Base-by-base conservation (phyloP, 2,888 invertebrate genomes). In the Ametastegia equiseti region DNA sequence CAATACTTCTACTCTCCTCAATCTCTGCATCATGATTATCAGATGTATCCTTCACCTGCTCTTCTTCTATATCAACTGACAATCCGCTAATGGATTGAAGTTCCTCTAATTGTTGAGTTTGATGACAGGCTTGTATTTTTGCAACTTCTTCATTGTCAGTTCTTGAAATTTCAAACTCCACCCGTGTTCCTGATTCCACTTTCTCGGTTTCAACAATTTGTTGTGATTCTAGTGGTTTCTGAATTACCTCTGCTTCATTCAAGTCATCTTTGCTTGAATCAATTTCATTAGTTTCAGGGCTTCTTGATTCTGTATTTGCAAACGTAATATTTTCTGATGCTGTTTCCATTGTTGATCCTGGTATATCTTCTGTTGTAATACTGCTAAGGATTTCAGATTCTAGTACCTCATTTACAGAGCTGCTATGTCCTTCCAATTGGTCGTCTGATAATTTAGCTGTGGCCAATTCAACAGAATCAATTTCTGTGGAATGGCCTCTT, bases 401-500 rank as follows among this genome's bases (percentile, higher is more conserved):
- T 23, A 15, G 45, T 1, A 15, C 30, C 23, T 71, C 47, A 15
- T 15, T 30, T 9, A 5, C 15, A n/a, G 27, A 71, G 4, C 27
- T 23, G 47, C 23, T 71, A 27, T 42, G 23, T 47, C 11, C 30
- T 47, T 27, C 27, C 9, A 27, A 30, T 71, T 71, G 19, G 23
- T 7, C 30, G 9, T 42, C n/a, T 27, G 71, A 45, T 5, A 27
- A 71, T 45, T 47, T 27, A 27, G 30, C 5, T 15, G 45, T 30
- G 19, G 47, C 13, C 11, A 47, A 2, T 42, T 47, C 71, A 23
- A 47, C 30, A 15, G 7, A 13, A 45, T 30, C 71, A 47, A 27
- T 71, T 19, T 71, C 30, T 47, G 47, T 71, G n/a, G 19, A 39
- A 67, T 67, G 19, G 39, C 19, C 65, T 67, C 13, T 67, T 47